Conservation (phyloP, 2,113 vertebrate species). For the Tautogolabrus adspersus region DNA sequence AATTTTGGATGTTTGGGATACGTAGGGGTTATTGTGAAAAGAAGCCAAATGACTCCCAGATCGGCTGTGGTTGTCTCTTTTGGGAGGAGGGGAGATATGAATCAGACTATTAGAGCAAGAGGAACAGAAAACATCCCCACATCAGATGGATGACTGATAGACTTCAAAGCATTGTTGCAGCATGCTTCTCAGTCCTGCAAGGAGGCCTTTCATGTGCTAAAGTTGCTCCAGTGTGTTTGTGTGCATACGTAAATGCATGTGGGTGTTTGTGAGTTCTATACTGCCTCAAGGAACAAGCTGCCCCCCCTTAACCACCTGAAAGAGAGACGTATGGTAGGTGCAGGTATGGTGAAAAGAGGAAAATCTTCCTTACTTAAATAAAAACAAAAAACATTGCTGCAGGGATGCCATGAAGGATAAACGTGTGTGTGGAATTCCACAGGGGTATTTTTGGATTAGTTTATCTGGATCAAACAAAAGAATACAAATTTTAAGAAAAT, state of each 20-base stretch:
- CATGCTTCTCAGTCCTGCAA: constrained; percentile 69
- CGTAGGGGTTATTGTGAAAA: constrained; percentile 32
- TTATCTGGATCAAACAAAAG: no score
- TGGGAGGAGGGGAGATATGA: constrained; percentile 61
- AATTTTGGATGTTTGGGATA: constrained; percentile 65
- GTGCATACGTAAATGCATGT: constrained; percentile 43
- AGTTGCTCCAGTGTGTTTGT: constrained; percentile 64
- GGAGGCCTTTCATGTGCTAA: constrained; percentile 82
- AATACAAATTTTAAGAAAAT: no score
- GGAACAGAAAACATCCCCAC: constrained; percentile 75
- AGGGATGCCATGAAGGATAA: no score
- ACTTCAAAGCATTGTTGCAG: constrained; percentile 80
- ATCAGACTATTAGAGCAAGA: constrained; percentile 70
- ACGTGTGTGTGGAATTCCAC: no score
- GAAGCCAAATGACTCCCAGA: constrained; percentile 62
- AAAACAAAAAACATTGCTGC: no score
- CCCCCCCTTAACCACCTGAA: background rate
- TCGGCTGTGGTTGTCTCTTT: constrained; percentile 41
- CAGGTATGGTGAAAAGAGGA: constrained; percentile 6
- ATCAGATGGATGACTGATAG: constrained; percentile 66
- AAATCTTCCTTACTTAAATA: background rate
- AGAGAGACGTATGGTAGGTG: background rate
- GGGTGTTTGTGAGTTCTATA: constrained; percentile 51
- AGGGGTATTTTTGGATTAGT: no score
- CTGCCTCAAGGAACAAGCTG: constrained; percentile 37